Base-by-base conservation (phyloP, 2,888 invertebrate genomes). In the Eurytoma californica region DNA sequence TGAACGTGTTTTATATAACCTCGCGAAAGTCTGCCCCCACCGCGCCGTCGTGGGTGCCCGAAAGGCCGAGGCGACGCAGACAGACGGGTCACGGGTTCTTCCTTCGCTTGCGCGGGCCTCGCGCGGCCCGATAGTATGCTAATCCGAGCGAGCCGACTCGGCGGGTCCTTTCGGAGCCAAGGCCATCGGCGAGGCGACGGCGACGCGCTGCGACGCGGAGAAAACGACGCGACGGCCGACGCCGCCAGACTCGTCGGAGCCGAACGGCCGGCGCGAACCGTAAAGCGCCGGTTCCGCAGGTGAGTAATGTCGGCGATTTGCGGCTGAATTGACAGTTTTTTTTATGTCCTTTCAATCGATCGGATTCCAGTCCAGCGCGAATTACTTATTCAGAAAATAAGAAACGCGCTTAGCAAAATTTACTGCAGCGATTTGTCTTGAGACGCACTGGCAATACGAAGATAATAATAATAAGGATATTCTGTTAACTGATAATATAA, bases 1-100 rank as follows among this genome's bases (percentile, higher is more conserved):
- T 78, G 81, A 81, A 76, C 78, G 72, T 61, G 72, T 79, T 80
- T 80, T 80, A 78, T 78, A 78, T 75, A 78, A 75, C 57, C 75
- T 66, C 24, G 49, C 57, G 78, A 72, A 75, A 69, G 72, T 20
- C 57, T 60, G 70, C 72, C 72, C 69, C 79, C 79, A 69, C 55
- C 20, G 18, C 79, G 63, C 55, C 39, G 39, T 39, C 39, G 39
- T 39, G 39, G 68, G 47, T 58, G 58, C 13, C 28, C 51, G 55
- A n/a, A 61, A 28, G 18, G 24, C 51, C 61, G 28, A 55, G 65
- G 49, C 61, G 28, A 53, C 57, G 20, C 47, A 49, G 28, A 60
- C 18, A 47, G 49, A 58, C 61, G 51, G 66, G 68, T 73, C 72
- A 58, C 66, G 53, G 14, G 72, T 66, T 60, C 49, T 72, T 58